Base-by-base conservation (phyloP, 2,888 invertebrate genomes). In the Acleris holmiana region DNA sequence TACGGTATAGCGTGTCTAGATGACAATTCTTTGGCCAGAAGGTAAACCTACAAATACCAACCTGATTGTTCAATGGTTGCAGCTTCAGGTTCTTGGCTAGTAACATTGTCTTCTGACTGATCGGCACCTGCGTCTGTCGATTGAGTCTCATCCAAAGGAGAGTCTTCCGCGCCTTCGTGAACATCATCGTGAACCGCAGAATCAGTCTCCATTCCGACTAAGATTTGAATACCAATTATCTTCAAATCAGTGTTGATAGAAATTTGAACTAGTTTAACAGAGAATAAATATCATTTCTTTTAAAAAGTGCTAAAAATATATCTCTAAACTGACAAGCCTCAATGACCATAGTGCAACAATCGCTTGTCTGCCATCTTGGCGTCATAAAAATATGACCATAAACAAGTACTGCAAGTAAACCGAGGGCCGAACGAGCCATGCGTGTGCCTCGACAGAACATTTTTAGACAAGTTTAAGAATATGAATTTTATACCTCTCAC, bases 131-230 rank as follows among this genome's bases (percentile, higher is more conserved):
- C 81, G 76, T 90, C 90, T 60, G 72, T 73, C 70, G 71, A 78
- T 76, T 85, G 85, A 72, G 83, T 85, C 78, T 88, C 91, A 73
- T 80, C 85, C 75, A 86, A 76, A 75, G 88, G 86, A 68, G 83
- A 88, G 74, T 87, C 89, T 88, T 92, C 91, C 88, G 88, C 92
- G 89, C 92, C 91, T 89, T 91, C 91, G 71, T 86, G 77, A 71
- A 82, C 80, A 76, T 88, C 89, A 67, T 79, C 83, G 58, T 86
- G 87, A 69, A 88, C 76, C 67, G 82, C 85, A 56, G 88, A 83
- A 72, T 93, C 89, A 21, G 90, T 86, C 71, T 93, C 93, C 93
- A 93, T 93, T 72, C 67, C 77, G 61, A 63, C 35, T 21, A 71
- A 65, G 69, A 66, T 66, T 67, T 64, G 66, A 70, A 60, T 71